Evolutionary conservation across 2,797 vertebrate genomes (phyloP).

Genomic region (Zenarchopterus dispar): DNA sequence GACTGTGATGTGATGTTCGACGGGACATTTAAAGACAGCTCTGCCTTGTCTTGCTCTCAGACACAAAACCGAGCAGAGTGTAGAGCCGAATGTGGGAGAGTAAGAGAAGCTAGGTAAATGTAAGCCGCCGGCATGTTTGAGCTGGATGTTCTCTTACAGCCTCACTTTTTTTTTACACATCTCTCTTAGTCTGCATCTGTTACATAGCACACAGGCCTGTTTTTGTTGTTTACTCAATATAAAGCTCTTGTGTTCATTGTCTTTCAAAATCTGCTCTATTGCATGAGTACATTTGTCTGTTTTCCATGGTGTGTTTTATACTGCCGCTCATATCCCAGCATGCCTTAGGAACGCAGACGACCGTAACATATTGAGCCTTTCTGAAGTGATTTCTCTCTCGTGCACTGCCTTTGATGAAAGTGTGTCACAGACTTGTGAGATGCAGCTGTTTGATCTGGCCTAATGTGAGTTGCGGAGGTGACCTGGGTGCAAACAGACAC

Average conservation of each 20-base stretch:
- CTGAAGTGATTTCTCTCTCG: constrained; percentile 55
- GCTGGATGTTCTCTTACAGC: constrained; percentile 5
- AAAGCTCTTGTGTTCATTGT: constrained; percentile 14
- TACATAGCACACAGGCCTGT: neutral
- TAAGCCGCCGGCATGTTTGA: constrained; percentile 8
- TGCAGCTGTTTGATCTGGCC: constrained; percentile 65
- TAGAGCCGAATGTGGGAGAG: constrained; percentile 21
- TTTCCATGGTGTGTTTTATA: constrained; percentile 4
- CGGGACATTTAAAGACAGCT: constrained; percentile 56
- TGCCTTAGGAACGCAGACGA: constrained; percentile 45
- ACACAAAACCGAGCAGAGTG: constrained; percentile 9
- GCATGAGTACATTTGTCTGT: constrained; percentile 7
- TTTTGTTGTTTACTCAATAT: constrained; percentile 22
- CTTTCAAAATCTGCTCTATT: constrained; percentile 8
- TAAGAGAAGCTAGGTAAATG: constrained; percentile 18
- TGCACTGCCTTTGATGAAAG: constrained; percentile 69
- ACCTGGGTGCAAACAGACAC: constrained; percentile 55
- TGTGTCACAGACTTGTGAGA: constrained; percentile 70
- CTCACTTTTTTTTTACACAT: constrained; percentile 5
- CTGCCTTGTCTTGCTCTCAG: constrained; percentile 30
- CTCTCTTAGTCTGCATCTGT: constrained; percentile 5
- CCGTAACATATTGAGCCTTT: constrained; percentile 60
- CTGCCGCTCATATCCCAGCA: constrained; percentile 21
- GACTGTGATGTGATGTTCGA: constrained; percentile 47
- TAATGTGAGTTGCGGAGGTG: constrained; percentile 54